Percentiles rank a stretch among this genome's conserved stretches.
These are phyloP conservation scores for Riptortus pedestris DNA, from an alignment of 1,140 invertebrate species.

Conservation along the genomic window DNA sequence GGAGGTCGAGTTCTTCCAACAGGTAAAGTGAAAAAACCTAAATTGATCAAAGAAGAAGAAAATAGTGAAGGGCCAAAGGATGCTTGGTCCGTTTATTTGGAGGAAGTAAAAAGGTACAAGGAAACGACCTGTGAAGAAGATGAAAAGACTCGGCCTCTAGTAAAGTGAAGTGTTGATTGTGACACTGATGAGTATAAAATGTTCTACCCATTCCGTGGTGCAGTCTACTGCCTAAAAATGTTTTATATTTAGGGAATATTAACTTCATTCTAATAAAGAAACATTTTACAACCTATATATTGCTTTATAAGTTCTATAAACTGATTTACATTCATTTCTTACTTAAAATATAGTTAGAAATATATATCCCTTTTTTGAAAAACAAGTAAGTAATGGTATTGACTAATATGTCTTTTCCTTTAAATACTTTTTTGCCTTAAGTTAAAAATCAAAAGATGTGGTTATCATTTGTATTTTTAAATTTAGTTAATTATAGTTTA, in stretches of 20 bases:
- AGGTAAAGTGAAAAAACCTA: conserved; percentile 69
- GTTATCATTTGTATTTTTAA: no score
- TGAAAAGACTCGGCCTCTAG: conserved; percentile 77
- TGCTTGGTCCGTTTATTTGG: conserved; percentile 84
- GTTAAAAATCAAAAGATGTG: no score
- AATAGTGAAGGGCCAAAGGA: conserved; percentile 58
- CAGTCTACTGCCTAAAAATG: not conserved
- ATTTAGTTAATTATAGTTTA: no score
- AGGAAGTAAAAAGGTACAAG: conserved; percentile 83
- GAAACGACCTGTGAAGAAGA: conserved; percentile 85
- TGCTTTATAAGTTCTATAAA: no score
- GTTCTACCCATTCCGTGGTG: conserved; percentile 2
- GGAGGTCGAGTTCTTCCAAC: conserved; percentile 79
- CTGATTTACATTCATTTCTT: no score
- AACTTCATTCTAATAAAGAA: not conserved
- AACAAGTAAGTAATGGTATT: no score
- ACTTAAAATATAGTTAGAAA: no score
- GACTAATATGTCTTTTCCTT: no score
- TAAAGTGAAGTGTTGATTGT: conserved; percentile 55
- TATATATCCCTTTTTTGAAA: no score
- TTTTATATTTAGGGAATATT: not conserved
- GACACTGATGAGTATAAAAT: not conserved
- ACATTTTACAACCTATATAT: not conserved
- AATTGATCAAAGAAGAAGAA: conserved; percentile 48
- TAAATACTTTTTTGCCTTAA: no score